phyloP scores from a whole-genome alignment of 2,888 invertebrate species.

The Eupelmus urozonus region DNA sequence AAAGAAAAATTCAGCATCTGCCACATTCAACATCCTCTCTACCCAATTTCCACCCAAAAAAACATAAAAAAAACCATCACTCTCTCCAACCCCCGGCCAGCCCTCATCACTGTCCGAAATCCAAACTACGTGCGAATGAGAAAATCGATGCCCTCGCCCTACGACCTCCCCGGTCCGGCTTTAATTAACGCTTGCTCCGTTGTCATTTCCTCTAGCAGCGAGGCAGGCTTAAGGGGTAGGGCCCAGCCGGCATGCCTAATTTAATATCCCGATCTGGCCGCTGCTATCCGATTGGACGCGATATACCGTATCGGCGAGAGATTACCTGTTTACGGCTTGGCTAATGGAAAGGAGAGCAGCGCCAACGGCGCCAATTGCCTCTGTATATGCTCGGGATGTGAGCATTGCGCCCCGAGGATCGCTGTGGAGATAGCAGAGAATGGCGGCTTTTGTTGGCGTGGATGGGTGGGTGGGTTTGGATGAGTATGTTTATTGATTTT shows the following conservation, averaged over 20 bases:
- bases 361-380: no score
- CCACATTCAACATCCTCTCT: neutral
- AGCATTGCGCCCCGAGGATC: no score
- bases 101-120: no score
- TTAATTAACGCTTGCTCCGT: slow-evolving; percentile 56
- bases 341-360: slow-evolving; percentile 66
- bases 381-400: no score
- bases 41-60: neutral
- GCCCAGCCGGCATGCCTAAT: slow-evolving; percentile 60
- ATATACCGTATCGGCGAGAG: slow-evolving; percentile 68
- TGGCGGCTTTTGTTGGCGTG: no score
- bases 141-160: slow-evolving; percentile 23
- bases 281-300: slow-evolving; percentile 71
- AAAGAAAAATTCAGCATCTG: no score
- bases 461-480: no score
- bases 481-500: no score
- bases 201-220: slow-evolving; percentile 55
- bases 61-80: neutral
- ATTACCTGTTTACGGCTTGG: slow-evolving; percentile 74
- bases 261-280: slow-evolving; percentile 69
- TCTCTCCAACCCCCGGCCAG: no score
- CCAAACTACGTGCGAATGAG: slow-evolving; percentile 19
- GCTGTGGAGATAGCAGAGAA: no score
- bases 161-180: slow-evolving; percentile 26
- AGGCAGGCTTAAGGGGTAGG: no score